Conservation (phyloP, 2,888 invertebrate genomes). For the Nemurella pictetii region DNA sequence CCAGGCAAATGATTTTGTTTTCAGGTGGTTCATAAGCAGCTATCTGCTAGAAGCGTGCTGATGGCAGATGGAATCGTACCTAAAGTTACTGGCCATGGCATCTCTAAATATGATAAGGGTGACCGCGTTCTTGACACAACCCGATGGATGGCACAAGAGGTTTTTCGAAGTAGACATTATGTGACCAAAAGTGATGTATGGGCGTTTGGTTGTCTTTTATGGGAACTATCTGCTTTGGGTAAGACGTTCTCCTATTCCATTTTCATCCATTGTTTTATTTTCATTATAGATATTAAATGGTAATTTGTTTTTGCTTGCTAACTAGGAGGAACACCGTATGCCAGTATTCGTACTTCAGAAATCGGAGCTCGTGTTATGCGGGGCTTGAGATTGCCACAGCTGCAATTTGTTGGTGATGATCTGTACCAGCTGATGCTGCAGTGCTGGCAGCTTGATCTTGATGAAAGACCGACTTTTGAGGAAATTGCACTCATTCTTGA, state of each 20-base stretch:
- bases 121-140: conserved; percentile 71
- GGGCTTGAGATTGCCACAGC: conserved; percentile 73
- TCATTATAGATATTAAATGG: neutral
- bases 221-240: conserved; percentile 81
- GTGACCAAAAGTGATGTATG: conserved; percentile 78
- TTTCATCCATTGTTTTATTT: neutral
- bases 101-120: conserved; percentile 66
- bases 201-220: conserved; percentile 80
- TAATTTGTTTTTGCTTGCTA: conserved; percentile 35
- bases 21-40: conserved; percentile 65
- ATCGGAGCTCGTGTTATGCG: conserved; percentile 67
- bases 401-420: conserved; percentile 74
- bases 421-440: conserved; percentile 80
- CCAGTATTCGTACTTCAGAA: conserved; percentile 67
- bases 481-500: conserved; percentile 47
- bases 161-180: conserved; percentile 66
- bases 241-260: conserved; percentile 33
- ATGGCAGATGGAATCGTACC: conserved; percentile 66
- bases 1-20: conserved; percentile 34
- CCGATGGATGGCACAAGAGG: conserved; percentile 80
- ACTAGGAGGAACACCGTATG: conserved; percentile 73
- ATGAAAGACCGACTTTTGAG: conserved; percentile 74
- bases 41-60: conserved; percentile 73
- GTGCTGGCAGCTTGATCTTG: conserved; percentile 82
- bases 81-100: conserved; percentile 76